Percentiles rank a stretch among this genome's conserved stretches.
Evolutionary conservation across 2,888 invertebrate genomes (phyloP).

Genomic region (Omphaloscelis lunosa): DNA sequence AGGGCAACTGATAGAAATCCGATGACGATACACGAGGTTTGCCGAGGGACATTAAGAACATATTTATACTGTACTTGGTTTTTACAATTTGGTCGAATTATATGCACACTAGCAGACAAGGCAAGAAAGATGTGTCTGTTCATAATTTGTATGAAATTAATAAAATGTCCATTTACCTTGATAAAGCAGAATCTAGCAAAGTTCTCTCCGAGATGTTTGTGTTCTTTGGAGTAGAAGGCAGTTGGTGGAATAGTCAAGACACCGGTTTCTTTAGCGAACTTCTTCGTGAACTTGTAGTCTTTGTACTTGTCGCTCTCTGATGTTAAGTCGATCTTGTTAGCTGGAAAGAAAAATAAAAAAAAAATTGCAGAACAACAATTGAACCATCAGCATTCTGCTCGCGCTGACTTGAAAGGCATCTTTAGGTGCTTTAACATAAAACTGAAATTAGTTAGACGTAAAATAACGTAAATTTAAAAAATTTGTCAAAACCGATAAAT

Average conservation of each 20-base stretch:
- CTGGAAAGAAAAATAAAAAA: slow-evolving; percentile 78
- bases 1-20: too few species aligned
- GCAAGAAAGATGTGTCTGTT: background rate
- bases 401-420: background rate
- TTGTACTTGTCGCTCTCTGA: slow-evolving; percentile 93
- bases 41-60: too few species aligned
- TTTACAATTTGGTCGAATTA: too few species aligned
- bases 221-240: slow-evolving; percentile 96
- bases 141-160: background rate
- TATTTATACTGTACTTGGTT: too few species aligned
- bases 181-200: slow-evolving; percentile 98
- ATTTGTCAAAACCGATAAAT: too few species aligned
- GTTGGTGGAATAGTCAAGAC: slow-evolving; percentile 98
- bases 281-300: slow-evolving; percentile 98
- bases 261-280: slow-evolving; percentile 98
- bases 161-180: slow-evolving; percentile 91
- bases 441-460: background rate
- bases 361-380: background rate
- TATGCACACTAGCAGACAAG: background rate
- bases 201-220: slow-evolving; percentile 96
- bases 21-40: too few species aligned
- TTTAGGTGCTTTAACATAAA: background rate
- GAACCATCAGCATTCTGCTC: background rate
- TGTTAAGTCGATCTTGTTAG: slow-evolving; percentile 92
- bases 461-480: background rate